Evolutionary conservation across 1,140 invertebrate species (phyloP).

Genomic region (Agrilus planipennis): DNA sequence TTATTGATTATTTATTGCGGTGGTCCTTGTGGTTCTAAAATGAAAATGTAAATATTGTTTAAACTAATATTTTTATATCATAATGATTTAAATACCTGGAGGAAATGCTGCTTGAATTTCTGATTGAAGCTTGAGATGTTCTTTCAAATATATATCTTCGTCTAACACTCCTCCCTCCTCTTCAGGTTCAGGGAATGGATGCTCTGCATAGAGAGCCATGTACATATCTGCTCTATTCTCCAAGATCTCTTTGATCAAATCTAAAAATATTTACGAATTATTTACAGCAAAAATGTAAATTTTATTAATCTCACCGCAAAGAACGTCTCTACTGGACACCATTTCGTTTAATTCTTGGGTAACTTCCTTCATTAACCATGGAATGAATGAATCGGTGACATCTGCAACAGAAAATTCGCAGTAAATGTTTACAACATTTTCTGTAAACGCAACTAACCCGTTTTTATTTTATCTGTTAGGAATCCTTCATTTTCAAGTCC

Average conservation of each 20-base stretch:
- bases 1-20: too few species aligned
- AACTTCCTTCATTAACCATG: constrained; percentile 78
- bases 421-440: neutral
- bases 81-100: too few species aligned
- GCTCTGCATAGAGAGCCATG: constrained; percentile 35
- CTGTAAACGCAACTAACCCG: constrained; percentile 9
- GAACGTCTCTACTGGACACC: constrained; percentile 62
- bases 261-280: constrained; percentile 36
- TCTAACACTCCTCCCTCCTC: constrained; percentile 20
- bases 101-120: too few species aligned
- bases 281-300: neutral
- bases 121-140: constrained; percentile 27
- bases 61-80: too few species aligned
- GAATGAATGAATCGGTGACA: constrained; percentile 69
- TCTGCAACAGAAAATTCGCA: constrained; percentile 35
- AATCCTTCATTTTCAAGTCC: constrained; percentile 65
- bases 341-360: constrained; percentile 64
- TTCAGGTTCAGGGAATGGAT: constrained; percentile 14
- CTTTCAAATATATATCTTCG: constrained; percentile 26
- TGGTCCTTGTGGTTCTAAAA: too few species aligned
- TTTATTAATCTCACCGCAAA: constrained; percentile 47
- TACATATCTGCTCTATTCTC: constrained; percentile 54
- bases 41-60: too few species aligned
- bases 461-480: constrained; percentile 56
- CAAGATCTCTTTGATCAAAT: constrained; percentile 62